Conservation (phyloP, 1,140 invertebrate genomes). For the Grapholita molesta region DNA sequence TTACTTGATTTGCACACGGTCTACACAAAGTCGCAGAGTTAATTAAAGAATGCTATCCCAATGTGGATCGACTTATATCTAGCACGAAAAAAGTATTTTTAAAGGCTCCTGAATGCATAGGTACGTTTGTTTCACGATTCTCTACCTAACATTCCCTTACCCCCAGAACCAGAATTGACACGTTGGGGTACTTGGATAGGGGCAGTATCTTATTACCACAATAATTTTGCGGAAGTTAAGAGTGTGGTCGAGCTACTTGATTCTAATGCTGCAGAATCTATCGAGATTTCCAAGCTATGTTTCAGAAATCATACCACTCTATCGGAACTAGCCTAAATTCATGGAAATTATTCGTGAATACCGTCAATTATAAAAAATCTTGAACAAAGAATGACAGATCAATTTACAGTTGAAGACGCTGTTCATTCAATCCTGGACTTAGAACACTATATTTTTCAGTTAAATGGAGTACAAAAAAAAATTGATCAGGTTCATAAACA, state of each 20-base stretch:
- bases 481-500: neutral
- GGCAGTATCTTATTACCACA: neutral
- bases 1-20: neutral
- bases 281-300: neutral
- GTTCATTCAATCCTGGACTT: neutral
- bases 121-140: too few species aligned
- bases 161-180: too few species aligned
- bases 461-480: neutral
- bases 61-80: neutral
- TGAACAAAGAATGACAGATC: slow-evolving; percentile 5
- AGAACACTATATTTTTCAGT: neutral
- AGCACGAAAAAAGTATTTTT: neutral
- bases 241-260: neutral
- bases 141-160: too few species aligned
- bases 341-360: neutral
- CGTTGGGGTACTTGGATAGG: neutral
- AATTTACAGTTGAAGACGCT: neutral
- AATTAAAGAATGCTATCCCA: neutral
- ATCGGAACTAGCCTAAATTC: neutral
- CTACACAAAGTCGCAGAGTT: neutral
- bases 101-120: neutral
- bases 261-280: neutral
- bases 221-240: neutral
- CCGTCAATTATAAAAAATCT: neutral
- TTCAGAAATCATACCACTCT: neutral